Base-by-base conservation (phyloP, 2,797 vertebrate species). In the Neostethus bicornis region DNA sequence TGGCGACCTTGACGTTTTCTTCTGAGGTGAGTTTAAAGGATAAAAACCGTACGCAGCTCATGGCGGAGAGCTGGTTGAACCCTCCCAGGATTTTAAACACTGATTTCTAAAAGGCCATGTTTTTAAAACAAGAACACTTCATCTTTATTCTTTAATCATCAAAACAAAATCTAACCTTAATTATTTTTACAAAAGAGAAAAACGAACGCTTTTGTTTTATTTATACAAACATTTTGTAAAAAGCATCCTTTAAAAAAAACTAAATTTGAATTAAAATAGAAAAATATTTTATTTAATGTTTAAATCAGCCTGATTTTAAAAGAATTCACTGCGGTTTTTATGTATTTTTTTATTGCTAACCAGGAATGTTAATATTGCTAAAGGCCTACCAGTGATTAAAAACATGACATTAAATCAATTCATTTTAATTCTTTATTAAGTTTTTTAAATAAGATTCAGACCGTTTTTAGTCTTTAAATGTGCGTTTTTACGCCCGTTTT, bases 1-100 rank as follows among this genome's bases (percentile, higher is more conserved):
- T 69, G 70, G 87, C 90, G 88, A 88, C 90, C 87, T 89, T 89
- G 86, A 87, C 92, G 81, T 85, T 89, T 63, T 86, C 91, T 69
- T 81, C 87, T 51, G 91, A 92, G 91, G 92, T 93, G 85, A 91
- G 90, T 61, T 50, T 19, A 38, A 3, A 21, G 38, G 63, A 55
- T 68, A 50, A 63, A 64, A n/a, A n/a, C n/a, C n/a, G n/a, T n/a
- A 35, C 67, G 42, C 61, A 20, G 57, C 20, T 21, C 7, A 60
- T 12, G 42, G 52, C 58, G 35, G 29, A 12, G 38, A 0, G 60
- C 26, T 10, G 44, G 2, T 3, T 59, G 65, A 34, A 24, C 5
- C 4, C 8, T 9, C 11, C 45, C 41, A 6, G 35, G 39, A 21
- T 42, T 9, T 0, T 29, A n/a, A 21, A 4, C 3, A n/a, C n/a